Evolutionary conservation across 2,113 vertebrate species (phyloP).

Genomic region (Caranx ignobilis): DNA sequence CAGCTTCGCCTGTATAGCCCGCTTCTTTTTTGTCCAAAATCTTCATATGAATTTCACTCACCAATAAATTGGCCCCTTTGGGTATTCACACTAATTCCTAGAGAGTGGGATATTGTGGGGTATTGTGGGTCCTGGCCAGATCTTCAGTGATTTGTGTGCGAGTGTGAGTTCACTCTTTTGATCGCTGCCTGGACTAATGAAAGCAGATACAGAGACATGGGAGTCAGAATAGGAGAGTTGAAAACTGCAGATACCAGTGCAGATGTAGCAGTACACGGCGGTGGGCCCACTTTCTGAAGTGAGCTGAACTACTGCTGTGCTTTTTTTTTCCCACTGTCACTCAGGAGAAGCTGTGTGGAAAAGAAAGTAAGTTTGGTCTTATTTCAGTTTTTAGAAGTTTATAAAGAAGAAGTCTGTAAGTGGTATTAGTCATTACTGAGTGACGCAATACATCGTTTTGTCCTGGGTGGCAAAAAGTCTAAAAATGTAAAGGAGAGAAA

Average conservation of each 20-base stretch:
- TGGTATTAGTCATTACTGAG: conserved; percentile 4
- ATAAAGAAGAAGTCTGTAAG: neutral
- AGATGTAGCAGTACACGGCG: conserved; percentile 7
- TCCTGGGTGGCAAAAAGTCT: neutral
- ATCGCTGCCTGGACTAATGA: conserved; percentile 74
- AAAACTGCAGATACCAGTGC: conserved; percentile 39
- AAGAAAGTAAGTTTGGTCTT: conserved; percentile 31
- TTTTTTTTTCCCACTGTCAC: neutral
- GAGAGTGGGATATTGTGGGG: conserved; percentile 65
- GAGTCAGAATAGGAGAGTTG: conserved; percentile 45
- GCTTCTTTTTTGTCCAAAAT: conserved; percentile 58
- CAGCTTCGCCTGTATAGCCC: conserved; percentile 10
- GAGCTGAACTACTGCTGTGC: conserved; percentile 15
- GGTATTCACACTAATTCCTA: conserved; percentile 78
- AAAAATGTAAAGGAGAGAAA: neutral
- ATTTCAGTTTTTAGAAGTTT: conserved; percentile 21
- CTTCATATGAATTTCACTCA: conserved; percentile 80
- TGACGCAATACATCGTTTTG: conserved; percentile 12
- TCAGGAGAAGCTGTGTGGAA: conserved; percentile 8
- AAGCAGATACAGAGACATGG: conserved; percentile 62
- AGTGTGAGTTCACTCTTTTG: conserved; percentile 73
- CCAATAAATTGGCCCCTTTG: conserved; percentile 85
- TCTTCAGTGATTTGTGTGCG: conserved; percentile 63
- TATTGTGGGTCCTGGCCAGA: conserved; percentile 60
- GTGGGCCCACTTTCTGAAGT: conserved; percentile 38